Percentiles rank a stretch among this genome's conserved stretches.
Evolutionary conservation across 2,113 vertebrate genomes (phyloP).

Genomic region (human): GRCh38 chr9:105663501-105664000

Average conservation of each 20-base stretch:
- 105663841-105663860: not conserved
- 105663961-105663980: not conserved
- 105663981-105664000: conserved; percentile 10
- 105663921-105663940: conserved; percentile 1
- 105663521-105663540: too few species aligned
- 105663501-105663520: too few species aligned
- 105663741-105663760: not conserved
- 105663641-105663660: not conserved
- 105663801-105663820: not conserved
- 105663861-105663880: not conserved
- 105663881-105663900: not conserved
- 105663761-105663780: not conserved
- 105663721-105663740: not conserved
- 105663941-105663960: not conserved
- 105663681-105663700: not conserved
- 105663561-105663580: not conserved
- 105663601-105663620: not conserved
- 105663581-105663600: not conserved
- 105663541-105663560: too few species aligned
- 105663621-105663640: not conserved
- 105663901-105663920: not conserved
- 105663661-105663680: conserved; percentile 34
- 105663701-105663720: not conserved
- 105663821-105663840: not conserved
- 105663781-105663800: not conserved